Evolutionary conservation across 37 sponge, comb jelly and placozoan species (phyloP), one percentile per base, ranked within the genome.

Genomic region (Eunapius fragilis): DNA sequence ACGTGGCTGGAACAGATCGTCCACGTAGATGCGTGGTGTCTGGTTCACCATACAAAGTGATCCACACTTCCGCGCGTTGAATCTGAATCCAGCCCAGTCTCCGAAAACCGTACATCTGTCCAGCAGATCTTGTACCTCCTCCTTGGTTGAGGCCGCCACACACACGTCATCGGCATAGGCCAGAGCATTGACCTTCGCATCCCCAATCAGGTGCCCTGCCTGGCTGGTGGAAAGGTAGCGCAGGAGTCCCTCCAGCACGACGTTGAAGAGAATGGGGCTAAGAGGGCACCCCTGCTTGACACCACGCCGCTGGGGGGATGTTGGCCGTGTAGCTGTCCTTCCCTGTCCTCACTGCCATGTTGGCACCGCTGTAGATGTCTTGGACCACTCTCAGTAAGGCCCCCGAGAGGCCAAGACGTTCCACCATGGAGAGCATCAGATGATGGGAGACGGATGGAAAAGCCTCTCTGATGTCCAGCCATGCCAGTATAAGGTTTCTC

Each of bases 261-360:
- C 24, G 71, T 87, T 87, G 48, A 86, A 86, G 0, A 86, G 71
- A 38, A 86, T 28, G 12, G 80, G 86, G 41, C 86, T 70, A 5
- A 87, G 19, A 22, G 87, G 86, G 71, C 86, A 85, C 22, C 86
- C 86, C 70, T 85, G 86, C 48, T 87, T 79, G 48, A 87, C 74
- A 14, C 87, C 87, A 22, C 78, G 23, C 24, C 1, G 30, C 9
- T 22, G 45, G 13, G 74, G 27, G 11, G n/a, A 75, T 75, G n/a
- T 41, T 67, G 12, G 22, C n/a, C 14, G 88, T 88, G 31, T 45
- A 35, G 4, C 7, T 11, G 47, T 45, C 47, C 9, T 9, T 38
- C 9, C 47, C 47, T 17, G 31, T 31, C 13, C 33, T 67, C 3
- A 82, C 32, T 2, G 25, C 48, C 14, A 25, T 25, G 11, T 37